Conservation (phyloP, 1,140 invertebrate genomes). For the Halesus radiatus region DNA sequence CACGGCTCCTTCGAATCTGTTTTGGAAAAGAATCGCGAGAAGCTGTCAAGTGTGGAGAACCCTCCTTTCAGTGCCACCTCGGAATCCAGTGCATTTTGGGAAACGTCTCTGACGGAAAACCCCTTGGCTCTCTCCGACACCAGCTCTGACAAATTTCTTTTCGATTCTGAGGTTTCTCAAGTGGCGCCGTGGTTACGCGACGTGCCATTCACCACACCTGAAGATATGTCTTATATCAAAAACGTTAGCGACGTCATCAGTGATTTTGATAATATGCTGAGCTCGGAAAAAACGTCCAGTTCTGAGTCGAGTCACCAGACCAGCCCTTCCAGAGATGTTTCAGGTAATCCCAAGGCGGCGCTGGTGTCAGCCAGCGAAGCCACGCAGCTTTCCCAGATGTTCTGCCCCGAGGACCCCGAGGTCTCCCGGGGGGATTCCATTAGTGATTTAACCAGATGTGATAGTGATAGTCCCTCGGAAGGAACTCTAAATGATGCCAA, state of each 20-base stretch:
- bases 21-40: conserved; percentile 19
- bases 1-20: conserved; percentile 75
- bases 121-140: neutral
- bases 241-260: conserved; percentile 77
- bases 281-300: conserved; percentile 74
- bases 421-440: conserved; percentile 17
- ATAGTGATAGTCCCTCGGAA: conserved; percentile 21
- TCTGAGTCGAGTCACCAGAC: conserved; percentile 72
- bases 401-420: neutral
- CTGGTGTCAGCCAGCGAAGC: conserved; percentile 6
- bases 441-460: conserved; percentile 20
- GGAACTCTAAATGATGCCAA: conserved; percentile 43
- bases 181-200: conserved; percentile 74
- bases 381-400: neutral
- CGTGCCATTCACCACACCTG: conserved; percentile 68
- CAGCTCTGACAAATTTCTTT: conserved; percentile 8
- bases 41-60: neutral
- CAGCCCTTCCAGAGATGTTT: conserved; percentile 63
- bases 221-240: conserved; percentile 72
- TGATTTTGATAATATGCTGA: conserved; percentile 76
- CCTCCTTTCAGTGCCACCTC: neutral
- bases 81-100: neutral
- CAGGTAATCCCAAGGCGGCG: conserved; percentile 25
- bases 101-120: conserved; percentile 3
- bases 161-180: conserved; percentile 52